Evolutionary conservation across 2,113 vertebrate species (phyloP).

Genomic region (Solenodon paradoxus): DNA sequence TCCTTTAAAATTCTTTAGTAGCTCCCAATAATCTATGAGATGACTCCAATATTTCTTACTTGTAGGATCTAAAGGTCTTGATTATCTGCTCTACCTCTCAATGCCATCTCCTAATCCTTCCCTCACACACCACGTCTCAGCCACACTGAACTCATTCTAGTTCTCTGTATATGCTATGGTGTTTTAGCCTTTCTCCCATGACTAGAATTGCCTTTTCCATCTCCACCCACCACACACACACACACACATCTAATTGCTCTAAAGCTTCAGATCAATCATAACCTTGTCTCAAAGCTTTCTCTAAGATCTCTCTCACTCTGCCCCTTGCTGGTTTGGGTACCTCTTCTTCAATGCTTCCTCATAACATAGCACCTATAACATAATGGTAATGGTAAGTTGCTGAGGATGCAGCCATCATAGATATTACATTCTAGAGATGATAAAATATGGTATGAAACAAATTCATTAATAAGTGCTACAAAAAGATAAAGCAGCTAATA

Average conservation of each 20-base stretch:
- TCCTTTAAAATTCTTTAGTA: neutral
- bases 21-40: neutral
- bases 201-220: neutral
- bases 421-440: neutral
- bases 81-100: neutral
- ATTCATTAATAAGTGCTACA: neutral
- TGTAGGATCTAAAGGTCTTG: neutral
- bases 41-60: neutral
- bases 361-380: neutral
- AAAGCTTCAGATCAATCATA: neutral
- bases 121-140: neutral
- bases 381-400: neutral
- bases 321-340: neutral
- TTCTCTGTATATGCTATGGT: neutral
- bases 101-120: neutral
- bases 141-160: neutral
- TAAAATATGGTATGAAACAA: neutral
- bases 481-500: neutral
- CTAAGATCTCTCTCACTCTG: neutral
- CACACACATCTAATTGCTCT: neutral
- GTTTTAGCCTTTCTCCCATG: slow-evolving; percentile 4
- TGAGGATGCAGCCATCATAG: neutral
- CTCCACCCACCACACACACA: neutral
- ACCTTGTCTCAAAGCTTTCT: neutral
- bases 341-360: neutral